These are phyloP conservation scores for Bos taurus DNA, from an alignment of 2,113 vertebrate species.

Conservation along the genomic window DNA sequence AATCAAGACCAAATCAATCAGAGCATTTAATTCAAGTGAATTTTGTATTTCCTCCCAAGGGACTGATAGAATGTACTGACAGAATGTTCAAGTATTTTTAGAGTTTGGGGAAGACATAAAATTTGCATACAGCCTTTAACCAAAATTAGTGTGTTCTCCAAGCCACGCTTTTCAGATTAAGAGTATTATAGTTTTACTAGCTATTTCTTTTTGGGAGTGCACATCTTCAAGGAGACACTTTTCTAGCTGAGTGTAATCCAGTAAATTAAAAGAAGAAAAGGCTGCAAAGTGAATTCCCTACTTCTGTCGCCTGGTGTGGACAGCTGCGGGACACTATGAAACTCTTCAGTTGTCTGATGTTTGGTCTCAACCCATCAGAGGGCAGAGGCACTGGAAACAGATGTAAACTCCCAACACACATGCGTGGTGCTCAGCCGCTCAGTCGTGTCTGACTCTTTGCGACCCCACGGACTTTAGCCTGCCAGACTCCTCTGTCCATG, in stretches of 20 bases:
- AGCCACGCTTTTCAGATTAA: slow-evolving; percentile 49
- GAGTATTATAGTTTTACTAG: background rate
- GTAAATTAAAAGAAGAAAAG: background rate
- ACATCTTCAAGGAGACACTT: slow-evolving; percentile 48
- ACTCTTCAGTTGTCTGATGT: background rate
- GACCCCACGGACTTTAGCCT: background rate
- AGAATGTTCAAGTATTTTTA: slow-evolving; percentile 32
- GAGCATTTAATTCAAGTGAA: background rate
- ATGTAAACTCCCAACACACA: slow-evolving; percentile 51
- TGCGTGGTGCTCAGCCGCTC: background rate
- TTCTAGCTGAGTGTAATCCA: slow-evolving; percentile 53
- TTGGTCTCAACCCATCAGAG: background rate
- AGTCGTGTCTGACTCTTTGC: background rate
- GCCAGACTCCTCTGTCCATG: background rate
- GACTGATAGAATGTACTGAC: background rate
- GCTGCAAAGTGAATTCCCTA: background rate
- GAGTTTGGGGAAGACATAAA: background rate
- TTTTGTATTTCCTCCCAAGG: background rate
- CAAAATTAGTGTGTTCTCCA: slow-evolving; percentile 1
- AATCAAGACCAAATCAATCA: background rate
- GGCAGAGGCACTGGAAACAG: slow-evolving; percentile 37
- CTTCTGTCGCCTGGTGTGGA: background rate
- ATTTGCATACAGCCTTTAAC: slow-evolving; percentile 17
- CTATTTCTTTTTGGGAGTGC: background rate
- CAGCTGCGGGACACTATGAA: slow-evolving; percentile 2